Evolutionary conservation across 2,797 vertebrate species (phyloP), one percentile per base, ranked within the genome.

Genomic region (Smutsia temminckii): DNA sequence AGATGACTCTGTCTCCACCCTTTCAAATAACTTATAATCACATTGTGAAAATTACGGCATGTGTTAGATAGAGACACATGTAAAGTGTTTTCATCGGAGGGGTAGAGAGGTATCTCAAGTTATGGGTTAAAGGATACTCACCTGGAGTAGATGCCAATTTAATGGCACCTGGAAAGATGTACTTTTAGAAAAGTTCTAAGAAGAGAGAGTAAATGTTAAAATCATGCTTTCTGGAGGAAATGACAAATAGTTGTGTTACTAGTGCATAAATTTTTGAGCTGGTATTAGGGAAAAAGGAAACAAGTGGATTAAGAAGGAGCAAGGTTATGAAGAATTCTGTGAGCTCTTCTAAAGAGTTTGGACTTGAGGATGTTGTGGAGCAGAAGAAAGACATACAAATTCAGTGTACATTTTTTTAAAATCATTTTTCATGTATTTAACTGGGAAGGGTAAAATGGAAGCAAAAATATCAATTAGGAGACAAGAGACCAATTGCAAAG

Each of bases 351-450:
- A 63, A 71, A 40, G n/a, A 94, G 3, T 10, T 57, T 85, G 37
- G 25, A 32, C 37, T 77, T 21, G 16, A 37, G 42, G 25, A 2
- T 91, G 16, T 59, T 66, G 21, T n/a, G 29, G 18, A 5, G 1
- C 12, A 61, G 53, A 80, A 93, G 18, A 91, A 4, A 74, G 7
- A 59, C 7, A 32, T 11, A 66, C 7, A 34, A 8, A 66, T 71
- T 68, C 29, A 81, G 21, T 79, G 42, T 66, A 0, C 18, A 71
- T 74, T 91, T 85, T 64, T 29, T 77, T 81, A 79, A 79, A 14
- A 37, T 64, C 6, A 55, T 74, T 75, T 93, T 77, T 51, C 18
- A 53, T 27, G 92, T 42, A 32, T 32, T 75, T 94, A 83, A 88
- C 12, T 18, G 66, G 25, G 25, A 25, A 57, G 6, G 17, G 6